Base-by-base conservation (phyloP, 2,797 vertebrate species). In the Emydoidea blandingii region DNA sequence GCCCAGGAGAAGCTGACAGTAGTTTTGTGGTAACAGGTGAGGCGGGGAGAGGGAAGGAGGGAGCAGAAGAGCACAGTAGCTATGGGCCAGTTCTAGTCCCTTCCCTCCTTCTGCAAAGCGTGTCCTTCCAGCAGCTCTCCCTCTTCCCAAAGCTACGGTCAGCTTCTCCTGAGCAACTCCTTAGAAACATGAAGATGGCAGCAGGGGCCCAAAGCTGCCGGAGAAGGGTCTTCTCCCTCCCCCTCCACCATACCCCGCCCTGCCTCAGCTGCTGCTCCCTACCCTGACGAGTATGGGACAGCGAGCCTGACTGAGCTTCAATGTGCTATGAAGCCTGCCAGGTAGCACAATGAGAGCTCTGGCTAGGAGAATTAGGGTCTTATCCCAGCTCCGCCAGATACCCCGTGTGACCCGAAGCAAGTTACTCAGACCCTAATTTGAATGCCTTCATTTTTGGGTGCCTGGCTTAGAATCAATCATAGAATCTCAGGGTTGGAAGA, bases 31-130 rank as follows among this genome's bases (percentile, higher is more conserved):
- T 50, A 52, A 53, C 10, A 53, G 34, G 34, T n/a, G 79, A 53
- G 12, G 19, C 12, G 3, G 18, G 9, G 34, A 31, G 78, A 31
- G 49, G 31, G 57, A 4, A 41, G 0, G 3, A 44, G 81, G 12
- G 65, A 87, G 90, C 1, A 7, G 44, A 31, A 25, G 44, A 49
- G 47, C 0, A 53, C 19, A 87, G 80, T 8, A 87, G 47, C 27
- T 52, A 1, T 0, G 18, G 59, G 18, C 34, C 79, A 18, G 15
- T 21, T 86, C 72, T 80, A n/a, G 9, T 57, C 15, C 49, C 19
- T 76, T 44, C 37, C 37, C 41, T 44, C 8, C 44, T 27, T 14
- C 44, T 47, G 65, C 10, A 9, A 37, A 23, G 19, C 5, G 21
- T 23, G 65, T 72, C 74, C 44, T 29, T 2, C 12, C 37, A 44